phyloP scores from a whole-genome alignment of 2,797 vertebrate species.

The Rachycentron canadum region DNA sequence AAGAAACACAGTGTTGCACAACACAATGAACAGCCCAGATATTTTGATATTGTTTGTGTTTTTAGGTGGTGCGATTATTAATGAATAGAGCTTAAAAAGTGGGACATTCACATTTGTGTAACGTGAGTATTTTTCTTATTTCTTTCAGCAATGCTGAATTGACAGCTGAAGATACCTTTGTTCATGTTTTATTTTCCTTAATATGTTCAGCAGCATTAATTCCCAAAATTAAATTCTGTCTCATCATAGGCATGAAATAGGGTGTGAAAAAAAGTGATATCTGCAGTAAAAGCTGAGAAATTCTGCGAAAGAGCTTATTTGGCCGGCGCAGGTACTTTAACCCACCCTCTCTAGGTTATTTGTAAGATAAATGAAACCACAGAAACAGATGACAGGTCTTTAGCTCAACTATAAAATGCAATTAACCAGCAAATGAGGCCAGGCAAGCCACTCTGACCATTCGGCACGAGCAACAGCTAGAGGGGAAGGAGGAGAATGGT shows the following conservation, averaged over 20 bases:
- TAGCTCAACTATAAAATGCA: slow-evolving; percentile 92
- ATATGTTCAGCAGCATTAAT: slow-evolving; percentile 62
- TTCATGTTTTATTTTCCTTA: slow-evolving; percentile 44
- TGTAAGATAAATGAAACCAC: slow-evolving; percentile 88
- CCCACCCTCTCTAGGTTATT: slow-evolving; percentile 85
- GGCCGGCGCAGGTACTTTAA: slow-evolving; percentile 80
- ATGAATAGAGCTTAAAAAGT: slow-evolving; percentile 55
- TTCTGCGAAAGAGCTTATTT: slow-evolving; percentile 73
- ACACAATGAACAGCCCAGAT: slow-evolving; percentile 13
- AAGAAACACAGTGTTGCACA: slow-evolving; percentile 37
- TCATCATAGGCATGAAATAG: slow-evolving; percentile 67
- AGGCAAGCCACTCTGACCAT: slow-evolving; percentile 90
- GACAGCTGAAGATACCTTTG: slow-evolving; percentile 43
- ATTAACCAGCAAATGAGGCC: slow-evolving; percentile 95
- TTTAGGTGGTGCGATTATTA: slow-evolving; percentile 48
- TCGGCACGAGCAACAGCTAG: slow-evolving; percentile 86
- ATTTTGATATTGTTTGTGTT: slow-evolving; percentile 49
- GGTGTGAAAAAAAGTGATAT: slow-evolving; percentile 51
- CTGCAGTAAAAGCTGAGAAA: slow-evolving; percentile 54
- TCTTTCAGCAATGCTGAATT: slow-evolving; percentile 18
- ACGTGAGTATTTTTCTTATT: slow-evolving; percentile 18
- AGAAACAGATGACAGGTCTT: slow-evolving; percentile 90
- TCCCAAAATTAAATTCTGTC: slow-evolving; percentile 59
- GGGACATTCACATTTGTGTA: slow-evolving; percentile 25
- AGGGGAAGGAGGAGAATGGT: slow-evolving; percentile 83